phyloP scores from a whole-genome alignment of 2,888 invertebrate genomes.

The Tortricodes alternella region DNA sequence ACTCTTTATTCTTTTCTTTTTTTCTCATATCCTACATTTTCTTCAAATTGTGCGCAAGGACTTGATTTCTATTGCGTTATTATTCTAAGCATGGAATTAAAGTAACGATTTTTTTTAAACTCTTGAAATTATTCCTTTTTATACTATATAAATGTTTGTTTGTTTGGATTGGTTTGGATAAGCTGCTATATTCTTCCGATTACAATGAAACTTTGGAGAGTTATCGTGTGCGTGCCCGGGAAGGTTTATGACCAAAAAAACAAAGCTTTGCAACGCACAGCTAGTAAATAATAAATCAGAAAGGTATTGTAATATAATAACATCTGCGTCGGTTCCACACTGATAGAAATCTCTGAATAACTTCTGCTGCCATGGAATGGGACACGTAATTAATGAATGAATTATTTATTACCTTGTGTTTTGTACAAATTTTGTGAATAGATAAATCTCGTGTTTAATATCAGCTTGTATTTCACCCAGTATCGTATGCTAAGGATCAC shows the following conservation, averaged over 20 bases:
- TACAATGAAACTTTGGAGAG: no score
- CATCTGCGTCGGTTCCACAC: slow-evolving; percentile 53
- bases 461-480: slow-evolving; percentile 14
- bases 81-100: no score
- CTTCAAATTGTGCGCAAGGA: no score
- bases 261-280: neutral
- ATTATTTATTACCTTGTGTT: slow-evolving; percentile 21
- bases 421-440: slow-evolving; percentile 14
- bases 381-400: slow-evolving; percentile 17
- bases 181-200: no score
- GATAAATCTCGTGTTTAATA: slow-evolving; percentile 2
- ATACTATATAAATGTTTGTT: no score
- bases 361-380: slow-evolving; percentile 20
- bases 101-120: no score
- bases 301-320: slow-evolving; percentile 29
- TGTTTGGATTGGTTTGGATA: no score
- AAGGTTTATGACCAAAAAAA: neutral
- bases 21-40: no score
- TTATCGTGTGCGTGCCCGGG: no score
- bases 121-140: no score
- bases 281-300: slow-evolving; percentile 10
- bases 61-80: no score
- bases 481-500: neutral
- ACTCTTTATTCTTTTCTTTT: no score
- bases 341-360: slow-evolving; percentile 47